Base-by-base conservation (phyloP, 2,113 vertebrate genomes). In the Ochotona princeps region DNA sequence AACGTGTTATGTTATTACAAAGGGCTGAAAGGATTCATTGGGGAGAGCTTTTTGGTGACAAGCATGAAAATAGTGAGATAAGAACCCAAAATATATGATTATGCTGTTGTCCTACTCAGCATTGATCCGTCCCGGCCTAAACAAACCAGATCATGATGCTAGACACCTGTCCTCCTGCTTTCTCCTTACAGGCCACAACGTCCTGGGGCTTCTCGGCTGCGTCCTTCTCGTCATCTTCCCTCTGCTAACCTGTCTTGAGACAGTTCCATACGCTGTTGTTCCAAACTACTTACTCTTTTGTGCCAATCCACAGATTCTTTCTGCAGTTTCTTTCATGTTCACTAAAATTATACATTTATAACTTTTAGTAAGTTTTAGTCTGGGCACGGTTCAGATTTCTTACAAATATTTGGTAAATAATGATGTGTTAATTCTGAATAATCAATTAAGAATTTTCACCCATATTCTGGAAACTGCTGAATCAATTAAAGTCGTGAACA, bases 1-100 rank as follows among this genome's bases (percentile, higher is more conserved):
- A 3, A 65, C 90, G 66, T 87, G 26, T 72, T 76, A 79, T 60
- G 60, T 57, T 26, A 61, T 95, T 95, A 85, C 4, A 80, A 93
- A 91, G 38, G 67, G 25, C 9, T 84, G 38, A 75, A 73, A n/a
- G 9, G 82, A 84, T 74, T 76, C 83, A 20, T 25, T 92, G 49
- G 8, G 32, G 60, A 66, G 12, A 93, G 20, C 44, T 2, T 21
- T 89, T 67, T 83, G 14, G 51, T 92, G n/a, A 67, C 20, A 90
- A 75, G 23, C 25, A 63, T 44, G 25, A 26, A 73, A 44, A 69
- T 8, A 7, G 2, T 32, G 28, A 44, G 8, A 25, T 91, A 86
- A 89, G 51, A 69, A 79, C 1, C 3, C 7, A 80, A 38, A 20
- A 91, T 7, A 70, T 26, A 25, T 54, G 17, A 63, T 5, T 35